phyloP scores from a whole-genome alignment of 2,888 invertebrate species.

The Melieria picta region DNA sequence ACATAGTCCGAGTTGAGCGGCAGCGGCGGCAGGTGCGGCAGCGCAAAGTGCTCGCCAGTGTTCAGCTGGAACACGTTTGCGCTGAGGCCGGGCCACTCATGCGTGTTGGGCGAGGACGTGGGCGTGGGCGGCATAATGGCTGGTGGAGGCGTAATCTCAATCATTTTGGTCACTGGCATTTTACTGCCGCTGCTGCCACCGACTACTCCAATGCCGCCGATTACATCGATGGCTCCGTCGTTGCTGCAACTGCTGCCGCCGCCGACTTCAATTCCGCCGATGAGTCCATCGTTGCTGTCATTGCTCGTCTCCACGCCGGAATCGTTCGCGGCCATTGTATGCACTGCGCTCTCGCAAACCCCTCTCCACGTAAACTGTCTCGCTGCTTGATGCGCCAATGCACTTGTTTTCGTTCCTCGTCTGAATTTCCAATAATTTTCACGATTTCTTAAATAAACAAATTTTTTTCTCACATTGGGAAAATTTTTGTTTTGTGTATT shows the following conservation, averaged over 20 bases:
- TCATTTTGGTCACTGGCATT: constrained; percentile 30
- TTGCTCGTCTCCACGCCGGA: constrained; percentile 77
- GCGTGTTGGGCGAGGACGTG: constrained; percentile 50
- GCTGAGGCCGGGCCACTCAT: constrained; percentile 60
- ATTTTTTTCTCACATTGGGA: constrained; percentile 32
- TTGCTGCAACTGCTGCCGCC: background rate
- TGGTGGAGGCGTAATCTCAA: constrained; percentile 43
- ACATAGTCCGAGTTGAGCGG: constrained; percentile 58
- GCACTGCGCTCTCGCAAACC: constrained; percentile 9
- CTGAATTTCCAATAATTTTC: constrained; percentile 17
- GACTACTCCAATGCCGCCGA: constrained; percentile 7
- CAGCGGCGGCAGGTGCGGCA: constrained; percentile 59
- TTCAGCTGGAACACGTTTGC: constrained; percentile 59
- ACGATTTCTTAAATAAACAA: constrained; percentile 33
- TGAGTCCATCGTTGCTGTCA: constrained; percentile 48
- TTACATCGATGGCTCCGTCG: background rate
- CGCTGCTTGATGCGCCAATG: background rate
- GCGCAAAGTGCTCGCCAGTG: constrained; percentile 57
- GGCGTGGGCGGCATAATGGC: constrained; percentile 45
- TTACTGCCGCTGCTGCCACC: constrained; percentile 11
- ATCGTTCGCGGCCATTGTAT: constrained; percentile 66
- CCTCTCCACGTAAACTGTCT: background rate
- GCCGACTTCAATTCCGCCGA: constrained; percentile 24
- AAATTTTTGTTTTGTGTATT: constrained; percentile 48
- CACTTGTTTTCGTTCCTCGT: background rate